Conservation (phyloP, 2,113 vertebrate genomes). For the Rhea pennata region DNA sequence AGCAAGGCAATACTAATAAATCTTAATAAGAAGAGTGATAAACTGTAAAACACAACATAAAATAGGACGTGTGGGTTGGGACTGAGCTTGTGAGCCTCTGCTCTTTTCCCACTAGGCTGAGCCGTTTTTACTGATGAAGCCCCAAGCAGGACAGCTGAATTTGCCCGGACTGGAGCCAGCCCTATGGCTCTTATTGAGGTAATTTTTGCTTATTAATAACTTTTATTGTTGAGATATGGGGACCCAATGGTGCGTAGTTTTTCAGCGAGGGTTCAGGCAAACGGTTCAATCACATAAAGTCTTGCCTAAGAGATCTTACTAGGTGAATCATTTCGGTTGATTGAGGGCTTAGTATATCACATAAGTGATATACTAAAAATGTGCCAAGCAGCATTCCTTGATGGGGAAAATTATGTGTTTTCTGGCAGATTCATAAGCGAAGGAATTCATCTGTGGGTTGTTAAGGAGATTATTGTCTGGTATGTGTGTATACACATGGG, state of each 20-base stretch:
- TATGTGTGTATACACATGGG: slow-evolving; percentile 13
- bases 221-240: slow-evolving; percentile 43
- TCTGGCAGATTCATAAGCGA: slow-evolving; percentile 59
- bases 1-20: slow-evolving; percentile 47
- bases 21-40: slow-evolving; percentile 49
- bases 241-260: slow-evolving; percentile 45
- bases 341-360: slow-evolving; percentile 43
- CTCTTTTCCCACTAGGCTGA: slow-evolving; percentile 35
- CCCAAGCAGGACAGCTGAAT: slow-evolving; percentile 20
- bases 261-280: slow-evolving; percentile 17
- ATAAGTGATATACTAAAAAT: slow-evolving; percentile 61
- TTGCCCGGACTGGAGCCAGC: not conserved
- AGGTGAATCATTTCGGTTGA: slow-evolving; percentile 64
- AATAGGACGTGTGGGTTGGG: slow-evolving; percentile 38
- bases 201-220: slow-evolving; percentile 65
- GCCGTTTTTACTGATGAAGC: slow-evolving; percentile 11
- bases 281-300: slow-evolving; percentile 48
- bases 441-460: slow-evolving; percentile 54
- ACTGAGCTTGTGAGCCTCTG: slow-evolving; percentile 11
- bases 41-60: slow-evolving; percentile 58
- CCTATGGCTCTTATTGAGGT: slow-evolving; percentile 34
- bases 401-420: slow-evolving; percentile 62
- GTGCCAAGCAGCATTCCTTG: slow-evolving; percentile 64
- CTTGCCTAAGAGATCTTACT: slow-evolving; percentile 14
- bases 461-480: slow-evolving; percentile 55